Conservation (phyloP, 2,113 vertebrate species). For the Cryptomyrus ogoouensis region DNA sequence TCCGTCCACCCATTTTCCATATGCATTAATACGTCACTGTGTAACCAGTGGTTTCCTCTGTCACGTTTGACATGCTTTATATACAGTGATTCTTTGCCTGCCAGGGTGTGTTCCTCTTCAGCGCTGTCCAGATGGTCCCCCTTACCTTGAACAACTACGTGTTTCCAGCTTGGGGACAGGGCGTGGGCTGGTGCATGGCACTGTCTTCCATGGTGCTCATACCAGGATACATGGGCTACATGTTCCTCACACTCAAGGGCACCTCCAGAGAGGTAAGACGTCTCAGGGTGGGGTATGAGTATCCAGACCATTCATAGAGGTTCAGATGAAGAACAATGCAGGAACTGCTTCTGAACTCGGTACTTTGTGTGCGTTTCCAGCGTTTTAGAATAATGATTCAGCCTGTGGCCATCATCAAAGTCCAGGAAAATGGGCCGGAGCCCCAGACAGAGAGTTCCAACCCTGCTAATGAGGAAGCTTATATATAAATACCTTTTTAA, state of each 20-base stretch:
- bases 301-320: background rate
- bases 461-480: slow-evolving; percentile 85
- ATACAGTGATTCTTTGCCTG: slow-evolving; percentile 30
- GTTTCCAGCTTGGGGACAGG: slow-evolving; percentile 95
- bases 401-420: slow-evolving; percentile 72
- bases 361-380: slow-evolving; percentile 47
- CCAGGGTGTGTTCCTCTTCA: slow-evolving; percentile 97
- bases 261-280: slow-evolving; percentile 90
- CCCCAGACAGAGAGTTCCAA: slow-evolving; percentile 68
- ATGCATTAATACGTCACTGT: background rate
- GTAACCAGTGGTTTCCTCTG: background rate
- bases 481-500: slow-evolving; percentile 70
- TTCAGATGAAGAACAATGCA: background rate
- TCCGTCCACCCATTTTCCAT: background rate
- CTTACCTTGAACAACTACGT: slow-evolving; percentile 91
- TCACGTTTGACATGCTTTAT: background rate
- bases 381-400: slow-evolving; percentile 88
- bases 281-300: background rate
- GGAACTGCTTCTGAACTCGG: background rate
- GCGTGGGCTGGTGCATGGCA: slow-evolving; percentile 97
- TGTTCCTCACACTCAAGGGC: slow-evolving; percentile 88
- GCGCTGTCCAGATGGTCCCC: slow-evolving; percentile 94
- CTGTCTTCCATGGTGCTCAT: slow-evolving; percentile 96
- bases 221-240: slow-evolving; percentile 92
- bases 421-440: slow-evolving; percentile 83